Conservation (phyloP, 2,797 vertebrate genomes). For the Pantherophis vulpinus region DNA sequence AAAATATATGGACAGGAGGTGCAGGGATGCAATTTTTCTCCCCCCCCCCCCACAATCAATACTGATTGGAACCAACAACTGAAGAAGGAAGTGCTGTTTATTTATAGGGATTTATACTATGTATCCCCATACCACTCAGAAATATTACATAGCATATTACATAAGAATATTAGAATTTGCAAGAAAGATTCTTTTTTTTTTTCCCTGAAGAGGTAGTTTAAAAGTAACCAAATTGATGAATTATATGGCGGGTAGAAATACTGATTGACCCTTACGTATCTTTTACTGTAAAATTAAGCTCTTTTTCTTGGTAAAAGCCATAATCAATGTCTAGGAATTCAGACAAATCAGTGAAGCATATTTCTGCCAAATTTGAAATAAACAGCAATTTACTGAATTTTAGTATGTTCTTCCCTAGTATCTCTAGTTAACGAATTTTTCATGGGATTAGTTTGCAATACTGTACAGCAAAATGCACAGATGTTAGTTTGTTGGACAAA, state of each 20-base stretch:
- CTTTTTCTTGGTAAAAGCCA: slow-evolving; percentile 34
- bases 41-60: too few relatives aligned
- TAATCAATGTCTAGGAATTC: slow-evolving; percentile 27
- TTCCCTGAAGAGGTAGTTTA: slow-evolving; percentile 32
- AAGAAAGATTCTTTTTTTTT: neutral
- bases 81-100: neutral
- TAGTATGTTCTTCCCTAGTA: neutral
- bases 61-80: neutral
- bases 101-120: neutral
- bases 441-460: neutral
- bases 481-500: neutral
- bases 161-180: slow-evolving; percentile 28
- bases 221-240: neutral
- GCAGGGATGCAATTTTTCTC: neutral
- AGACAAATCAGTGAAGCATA: slow-evolving; percentile 26
- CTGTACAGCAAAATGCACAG: neutral
- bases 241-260: slow-evolving; percentile 16
- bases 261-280: slow-evolving; percentile 30
- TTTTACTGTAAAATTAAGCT: slow-evolving; percentile 43
- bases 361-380: slow-evolving; percentile 26
- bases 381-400: slow-evolving; percentile 8
- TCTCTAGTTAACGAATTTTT: neutral
- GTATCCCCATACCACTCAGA: neutral
- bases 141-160: slow-evolving; percentile 29
- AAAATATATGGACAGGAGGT: neutral